Evolutionary conservation across 2,888 invertebrate genomes (phyloP).

Genomic region (Zaprionus lineosus): DNA sequence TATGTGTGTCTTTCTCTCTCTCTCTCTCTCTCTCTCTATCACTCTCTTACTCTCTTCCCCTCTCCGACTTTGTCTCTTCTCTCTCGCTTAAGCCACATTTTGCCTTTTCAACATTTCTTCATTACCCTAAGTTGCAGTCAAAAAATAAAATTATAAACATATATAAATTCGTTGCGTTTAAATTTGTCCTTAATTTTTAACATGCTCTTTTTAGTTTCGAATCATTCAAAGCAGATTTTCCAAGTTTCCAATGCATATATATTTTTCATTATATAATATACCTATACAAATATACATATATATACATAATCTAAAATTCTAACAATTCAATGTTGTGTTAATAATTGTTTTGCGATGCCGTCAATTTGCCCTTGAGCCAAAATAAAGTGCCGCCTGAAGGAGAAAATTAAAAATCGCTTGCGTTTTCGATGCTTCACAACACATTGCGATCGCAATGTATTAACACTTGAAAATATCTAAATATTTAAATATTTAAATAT

Average conservation of each 20-base stretch:
- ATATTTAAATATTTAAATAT: too few relatives aligned
- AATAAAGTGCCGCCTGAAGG: constrained; percentile 49
- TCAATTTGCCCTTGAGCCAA: constrained; percentile 55
- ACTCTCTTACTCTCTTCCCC: constrained; percentile 33
- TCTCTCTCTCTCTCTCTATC: constrained; percentile 29
- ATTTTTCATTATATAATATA: constrained; percentile 29
- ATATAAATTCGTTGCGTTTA: constrained; percentile 20
- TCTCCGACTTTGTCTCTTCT: constrained; percentile 14
- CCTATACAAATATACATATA: constrained; percentile 25
- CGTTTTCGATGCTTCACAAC: constrained; percentile 23
- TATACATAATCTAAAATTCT: constrained; percentile 44
- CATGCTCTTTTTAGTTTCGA: constrained; percentile 12
- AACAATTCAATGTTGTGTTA: constrained; percentile 67
- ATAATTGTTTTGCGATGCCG: constrained; percentile 70
- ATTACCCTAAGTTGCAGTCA: constrained; percentile 29
- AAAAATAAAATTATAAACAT: too few relatives aligned
- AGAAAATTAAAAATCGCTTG: constrained; percentile 21
- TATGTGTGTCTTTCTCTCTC: not conserved
- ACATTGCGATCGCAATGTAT: too few relatives aligned
- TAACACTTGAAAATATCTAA: too few relatives aligned
- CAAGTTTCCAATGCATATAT: constrained; percentile 49
- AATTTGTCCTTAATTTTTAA: constrained; percentile 13
- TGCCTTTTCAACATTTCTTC: constrained; percentile 46
- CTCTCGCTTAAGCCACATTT: constrained; percentile 43
- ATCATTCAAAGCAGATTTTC: constrained; percentile 39